These are phyloP conservation scores for Oceanodroma tethys DNA, from an alignment of 2,113 vertebrate genomes.

Conservation along the genomic window DNA sequence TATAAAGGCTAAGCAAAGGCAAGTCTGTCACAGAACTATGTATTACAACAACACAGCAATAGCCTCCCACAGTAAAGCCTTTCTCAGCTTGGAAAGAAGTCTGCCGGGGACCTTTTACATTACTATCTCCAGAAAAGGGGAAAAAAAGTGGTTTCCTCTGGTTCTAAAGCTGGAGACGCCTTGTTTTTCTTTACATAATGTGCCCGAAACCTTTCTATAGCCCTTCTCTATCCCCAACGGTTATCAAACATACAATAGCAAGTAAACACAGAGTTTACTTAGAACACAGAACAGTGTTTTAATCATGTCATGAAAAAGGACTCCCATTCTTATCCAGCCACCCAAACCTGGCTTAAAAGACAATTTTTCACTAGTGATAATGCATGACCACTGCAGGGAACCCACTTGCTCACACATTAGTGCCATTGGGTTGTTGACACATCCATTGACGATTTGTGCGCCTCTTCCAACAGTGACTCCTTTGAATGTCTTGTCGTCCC, in stretches of 20 bases:
- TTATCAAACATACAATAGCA: background rate
- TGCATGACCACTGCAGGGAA: constrained; percentile 40
- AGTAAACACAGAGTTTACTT: background rate
- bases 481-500: constrained; percentile 87
- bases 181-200: background rate
- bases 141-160: background rate
- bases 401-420: constrained; percentile 98
- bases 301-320: background rate
- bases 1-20: background rate
- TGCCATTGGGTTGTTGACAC: constrained; percentile 94
- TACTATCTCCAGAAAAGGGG: background rate
- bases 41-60: background rate
- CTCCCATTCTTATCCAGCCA: background rate
- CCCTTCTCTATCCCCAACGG: background rate
- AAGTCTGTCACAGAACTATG: background rate
- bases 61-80: background rate
- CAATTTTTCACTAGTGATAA: background rate
- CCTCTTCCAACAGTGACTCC: constrained; percentile 89
- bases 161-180: background rate
- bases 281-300: background rate
- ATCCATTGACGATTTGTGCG: constrained; percentile 95
- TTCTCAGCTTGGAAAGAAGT: background rate
- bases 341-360: background rate
- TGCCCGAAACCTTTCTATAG: background rate
- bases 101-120: background rate